Percentiles rank a stretch among this genome's conserved stretches.
These are phyloP conservation scores for Philereme transversata DNA, from an alignment of 2,888 invertebrate species.

Conservation along the genomic window DNA sequence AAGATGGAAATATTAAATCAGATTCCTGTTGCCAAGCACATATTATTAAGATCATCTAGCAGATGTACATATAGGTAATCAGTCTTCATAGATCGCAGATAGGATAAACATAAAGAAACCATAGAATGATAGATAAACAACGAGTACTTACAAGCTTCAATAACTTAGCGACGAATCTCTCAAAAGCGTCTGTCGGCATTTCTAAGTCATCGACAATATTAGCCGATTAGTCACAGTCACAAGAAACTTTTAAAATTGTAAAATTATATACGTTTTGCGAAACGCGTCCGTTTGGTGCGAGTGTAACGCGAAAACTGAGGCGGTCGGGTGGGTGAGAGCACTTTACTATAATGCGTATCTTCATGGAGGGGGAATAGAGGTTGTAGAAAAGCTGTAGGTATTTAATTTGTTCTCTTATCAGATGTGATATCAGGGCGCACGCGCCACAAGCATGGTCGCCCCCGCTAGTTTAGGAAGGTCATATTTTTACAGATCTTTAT, in stretches of 20 bases:
- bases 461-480: slow-evolving; percentile 2
- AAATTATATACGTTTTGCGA: slow-evolving; percentile 5
- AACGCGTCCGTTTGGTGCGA: slow-evolving; percentile 30
- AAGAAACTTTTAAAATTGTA: slow-evolving; percentile 16
- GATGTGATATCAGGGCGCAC: slow-evolving; percentile 38
- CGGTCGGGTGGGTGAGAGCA: background rate
- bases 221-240: slow-evolving; percentile 30
- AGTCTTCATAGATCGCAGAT: slow-evolving; percentile 22
- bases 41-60: slow-evolving; percentile 5
- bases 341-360: slow-evolving; percentile 16
- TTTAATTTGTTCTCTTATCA: slow-evolving; percentile 41
- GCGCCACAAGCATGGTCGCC: slow-evolving; percentile 32
- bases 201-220: slow-evolving; percentile 38
- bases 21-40: slow-evolving; percentile 12
- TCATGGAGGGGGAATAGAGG: slow-evolving; percentile 23
- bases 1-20: background rate
- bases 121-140: slow-evolving; percentile 27
- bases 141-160: slow-evolving; percentile 56
- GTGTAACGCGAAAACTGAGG: slow-evolving; percentile 31
- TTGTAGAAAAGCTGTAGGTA: slow-evolving; percentile 32
- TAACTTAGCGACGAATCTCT: slow-evolving; percentile 59
- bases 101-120: slow-evolving; percentile 15
- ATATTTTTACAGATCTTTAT: background rate
- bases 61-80: slow-evolving; percentile 7
- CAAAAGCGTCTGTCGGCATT: slow-evolving; percentile 65